Evolutionary conservation across 2,888 invertebrate genomes (phyloP).

Genomic region (Actias luna): DNA sequence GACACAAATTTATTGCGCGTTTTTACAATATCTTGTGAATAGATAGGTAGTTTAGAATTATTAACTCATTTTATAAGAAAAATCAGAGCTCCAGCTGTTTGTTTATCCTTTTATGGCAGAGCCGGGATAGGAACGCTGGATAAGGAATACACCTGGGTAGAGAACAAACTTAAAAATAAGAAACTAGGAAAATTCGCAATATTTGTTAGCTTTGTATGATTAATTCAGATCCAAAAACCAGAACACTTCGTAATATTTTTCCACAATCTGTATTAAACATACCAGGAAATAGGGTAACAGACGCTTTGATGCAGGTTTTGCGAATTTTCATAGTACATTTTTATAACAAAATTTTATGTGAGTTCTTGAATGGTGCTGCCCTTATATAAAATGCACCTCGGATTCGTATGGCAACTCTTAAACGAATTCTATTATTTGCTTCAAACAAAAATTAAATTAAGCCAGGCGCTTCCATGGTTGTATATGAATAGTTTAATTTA

Average conservation of each 20-base stretch:
- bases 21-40: background rate
- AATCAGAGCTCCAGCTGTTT: constrained; percentile 76
- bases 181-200: constrained; percentile 57
- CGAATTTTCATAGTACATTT: constrained; percentile 53
- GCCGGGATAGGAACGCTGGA: constrained; percentile 78
- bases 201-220: constrained; percentile 25
- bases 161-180: constrained; percentile 56
- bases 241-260: background rate
- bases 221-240: constrained; percentile 27
- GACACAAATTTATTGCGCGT: background rate
- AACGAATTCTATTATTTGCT: constrained; percentile 17
- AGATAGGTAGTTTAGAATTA: background rate
- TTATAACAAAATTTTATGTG: constrained; percentile 49
- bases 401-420: constrained; percentile 28
- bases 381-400: constrained; percentile 62
- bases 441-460: constrained; percentile 52
- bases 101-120: constrained; percentile 76
- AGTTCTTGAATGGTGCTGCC: constrained; percentile 78
- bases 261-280: constrained; percentile 34
- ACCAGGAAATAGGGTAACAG: constrained; percentile 21
- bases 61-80: background rate
- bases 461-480: constrained; percentile 75
- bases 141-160: constrained; percentile 65
- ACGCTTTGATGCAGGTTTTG: constrained; percentile 30
- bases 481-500: constrained; percentile 45